phyloP scores from a whole-genome alignment of 1,140 invertebrate genomes.

The Panonychus citri region DNA sequence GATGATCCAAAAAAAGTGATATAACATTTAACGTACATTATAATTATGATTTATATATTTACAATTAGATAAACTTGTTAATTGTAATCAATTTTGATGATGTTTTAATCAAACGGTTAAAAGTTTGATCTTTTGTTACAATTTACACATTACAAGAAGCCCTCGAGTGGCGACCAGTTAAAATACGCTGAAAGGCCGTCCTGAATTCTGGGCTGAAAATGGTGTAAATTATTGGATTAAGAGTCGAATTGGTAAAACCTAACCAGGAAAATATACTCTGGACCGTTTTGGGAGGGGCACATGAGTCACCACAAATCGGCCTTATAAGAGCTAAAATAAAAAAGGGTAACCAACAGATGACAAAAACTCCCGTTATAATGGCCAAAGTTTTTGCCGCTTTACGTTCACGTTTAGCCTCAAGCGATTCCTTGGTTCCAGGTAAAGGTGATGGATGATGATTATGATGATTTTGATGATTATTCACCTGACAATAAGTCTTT shows the following conservation, averaged over 20 bases:
- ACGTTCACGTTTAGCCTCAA: conserved; percentile 25
- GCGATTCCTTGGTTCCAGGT: conserved; percentile 14
- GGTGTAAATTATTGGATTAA: conserved; percentile 75
- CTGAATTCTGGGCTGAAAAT: conserved; percentile 25
- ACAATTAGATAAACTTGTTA: no score
- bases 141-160: not conserved
- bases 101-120: no score
- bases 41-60: no score
- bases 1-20: no score
- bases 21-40: no score
- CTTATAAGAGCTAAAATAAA: conserved; percentile 66
- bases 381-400: conserved; percentile 75
- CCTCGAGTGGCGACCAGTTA: conserved; percentile 1
- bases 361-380: conserved; percentile 70
- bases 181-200: conserved; percentile 13
- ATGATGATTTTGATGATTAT: no score
- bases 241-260: conserved; percentile 67
- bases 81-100: no score
- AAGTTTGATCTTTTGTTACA: no score
- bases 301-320: conserved; percentile 45
- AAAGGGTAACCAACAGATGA: conserved; percentile 80
- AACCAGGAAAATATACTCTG: conserved; percentile 65
- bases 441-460: no score
- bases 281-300: conserved; percentile 45
- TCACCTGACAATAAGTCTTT: no score